Conservation (phyloP, 2,113 vertebrate genomes). For the Rostratula benghalensis region DNA sequence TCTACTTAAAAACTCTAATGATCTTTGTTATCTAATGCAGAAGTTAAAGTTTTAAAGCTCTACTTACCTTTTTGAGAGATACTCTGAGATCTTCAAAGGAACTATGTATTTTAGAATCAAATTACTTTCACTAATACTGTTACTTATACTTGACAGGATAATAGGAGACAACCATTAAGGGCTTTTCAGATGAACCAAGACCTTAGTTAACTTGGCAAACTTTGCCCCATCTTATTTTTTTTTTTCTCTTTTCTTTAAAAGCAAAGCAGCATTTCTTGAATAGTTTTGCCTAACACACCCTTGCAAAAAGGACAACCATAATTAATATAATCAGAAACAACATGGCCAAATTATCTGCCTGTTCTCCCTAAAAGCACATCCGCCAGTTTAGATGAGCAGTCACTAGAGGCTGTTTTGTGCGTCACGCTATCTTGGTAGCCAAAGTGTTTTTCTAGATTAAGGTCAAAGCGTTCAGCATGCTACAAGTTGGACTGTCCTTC, state of each 20-base stretch:
- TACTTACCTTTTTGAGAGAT: not conserved
- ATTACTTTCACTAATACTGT: not conserved
- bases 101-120: not conserved
- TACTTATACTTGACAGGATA: not conserved
- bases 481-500: not conserved
- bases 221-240: not conserved
- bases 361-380: not conserved
- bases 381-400: not conserved
- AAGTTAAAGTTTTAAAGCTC: not conserved
- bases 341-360: not conserved
- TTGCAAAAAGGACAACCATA: not conserved
- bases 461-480: not conserved
- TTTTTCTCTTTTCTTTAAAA: not conserved
- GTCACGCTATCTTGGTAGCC: accelerated
- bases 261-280: not conserved
- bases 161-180: not conserved
- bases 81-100: not conserved
- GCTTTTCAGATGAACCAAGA: not conserved
- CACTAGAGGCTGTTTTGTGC: not conserved
- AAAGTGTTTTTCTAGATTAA: not conserved
- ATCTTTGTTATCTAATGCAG: not conserved
- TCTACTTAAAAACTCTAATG: not conserved
- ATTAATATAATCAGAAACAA: not conserved
- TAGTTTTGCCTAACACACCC: not conserved
- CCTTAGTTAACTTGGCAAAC: not conserved